phyloP scores from a whole-genome alignment of 2,888 invertebrate species.

The Trachelus tabidus region DNA sequence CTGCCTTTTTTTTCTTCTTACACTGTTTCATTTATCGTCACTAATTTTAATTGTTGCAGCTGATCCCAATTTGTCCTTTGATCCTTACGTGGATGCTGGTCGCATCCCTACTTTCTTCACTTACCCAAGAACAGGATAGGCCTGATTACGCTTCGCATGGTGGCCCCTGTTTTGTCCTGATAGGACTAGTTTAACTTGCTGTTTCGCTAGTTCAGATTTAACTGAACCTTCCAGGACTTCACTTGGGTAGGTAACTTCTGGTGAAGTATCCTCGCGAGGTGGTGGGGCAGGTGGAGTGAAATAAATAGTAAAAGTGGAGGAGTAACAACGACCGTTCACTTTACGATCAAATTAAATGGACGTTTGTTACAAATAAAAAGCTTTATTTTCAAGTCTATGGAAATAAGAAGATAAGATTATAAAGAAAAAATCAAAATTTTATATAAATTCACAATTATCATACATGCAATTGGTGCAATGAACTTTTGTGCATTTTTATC shows the following conservation, averaged over 20 bases:
- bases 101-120: conserved; percentile 13
- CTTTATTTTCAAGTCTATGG: background rate
- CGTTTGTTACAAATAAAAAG: background rate
- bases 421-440: background rate
- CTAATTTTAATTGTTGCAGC: background rate
- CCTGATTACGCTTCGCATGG: conserved; percentile 29
- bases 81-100: background rate
- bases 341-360: background rate
- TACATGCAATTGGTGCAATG: background rate
- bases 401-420: background rate
- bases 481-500: background rate
- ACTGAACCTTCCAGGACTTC: conserved; percentile 26
- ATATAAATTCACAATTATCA: background rate
- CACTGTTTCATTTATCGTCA: background rate
- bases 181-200: conserved; percentile 23
- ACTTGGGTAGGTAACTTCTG: conserved; percentile 14
- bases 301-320: conserved; percentile 4
- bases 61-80: background rate
- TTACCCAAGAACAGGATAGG: conserved; percentile 31
- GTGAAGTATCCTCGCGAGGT: background rate
- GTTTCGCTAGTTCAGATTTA: conserved; percentile 24
- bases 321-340: conserved; percentile 1
- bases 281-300: conserved; percentile 8
- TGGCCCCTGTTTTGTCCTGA: conserved; percentile 17
- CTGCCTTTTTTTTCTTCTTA: background rate